phyloP scores from a whole-genome alignment of 2,888 invertebrate species.

The Latrodectus elegans region DNA sequence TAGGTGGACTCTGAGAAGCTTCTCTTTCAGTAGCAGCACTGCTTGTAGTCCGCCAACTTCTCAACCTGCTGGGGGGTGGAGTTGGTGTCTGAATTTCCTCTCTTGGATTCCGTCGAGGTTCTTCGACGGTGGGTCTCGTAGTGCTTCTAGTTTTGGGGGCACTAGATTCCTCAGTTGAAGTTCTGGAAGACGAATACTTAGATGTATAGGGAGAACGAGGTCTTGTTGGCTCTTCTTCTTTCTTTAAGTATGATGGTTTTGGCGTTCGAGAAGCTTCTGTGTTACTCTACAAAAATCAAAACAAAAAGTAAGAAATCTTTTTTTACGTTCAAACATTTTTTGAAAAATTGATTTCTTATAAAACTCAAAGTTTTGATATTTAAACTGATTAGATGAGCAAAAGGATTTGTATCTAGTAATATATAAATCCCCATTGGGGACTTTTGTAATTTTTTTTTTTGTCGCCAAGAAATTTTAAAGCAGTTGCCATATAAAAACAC shows the following conservation, averaged over 20 bases:
- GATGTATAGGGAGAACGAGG: slow-evolving; percentile 18
- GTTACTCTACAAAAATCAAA: background rate
- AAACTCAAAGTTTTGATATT: no score
- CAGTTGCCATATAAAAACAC: no score
- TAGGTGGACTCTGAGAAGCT: slow-evolving; percentile 35
- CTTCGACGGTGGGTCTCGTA: background rate
- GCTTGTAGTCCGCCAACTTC: slow-evolving; percentile 53
- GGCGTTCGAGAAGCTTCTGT: slow-evolving; percentile 38
- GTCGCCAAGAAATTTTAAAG: no score
- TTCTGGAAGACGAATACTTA: slow-evolving; percentile 37
- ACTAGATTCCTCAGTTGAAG: slow-evolving; percentile 28
- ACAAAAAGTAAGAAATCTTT: no score
- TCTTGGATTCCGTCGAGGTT: slow-evolving; percentile 8
- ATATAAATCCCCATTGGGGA: no score
- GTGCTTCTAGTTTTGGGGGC: slow-evolving; percentile 23
- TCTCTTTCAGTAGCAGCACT: slow-evolving; percentile 53
- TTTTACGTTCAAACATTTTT: no score
- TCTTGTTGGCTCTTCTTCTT: slow-evolving; percentile 34
- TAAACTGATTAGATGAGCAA: no score
- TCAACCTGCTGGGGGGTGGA: slow-evolving; percentile 4
- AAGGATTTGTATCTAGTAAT: no score
- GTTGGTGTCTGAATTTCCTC: slow-evolving; percentile 38
- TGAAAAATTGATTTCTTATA: no score
- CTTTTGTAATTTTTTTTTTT: no score
- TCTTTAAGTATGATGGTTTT: slow-evolving; percentile 24